These are phyloP conservation scores for Macrophya annulata DNA, from an alignment of 2,888 invertebrate genomes.

Conservation along the genomic window DNA sequence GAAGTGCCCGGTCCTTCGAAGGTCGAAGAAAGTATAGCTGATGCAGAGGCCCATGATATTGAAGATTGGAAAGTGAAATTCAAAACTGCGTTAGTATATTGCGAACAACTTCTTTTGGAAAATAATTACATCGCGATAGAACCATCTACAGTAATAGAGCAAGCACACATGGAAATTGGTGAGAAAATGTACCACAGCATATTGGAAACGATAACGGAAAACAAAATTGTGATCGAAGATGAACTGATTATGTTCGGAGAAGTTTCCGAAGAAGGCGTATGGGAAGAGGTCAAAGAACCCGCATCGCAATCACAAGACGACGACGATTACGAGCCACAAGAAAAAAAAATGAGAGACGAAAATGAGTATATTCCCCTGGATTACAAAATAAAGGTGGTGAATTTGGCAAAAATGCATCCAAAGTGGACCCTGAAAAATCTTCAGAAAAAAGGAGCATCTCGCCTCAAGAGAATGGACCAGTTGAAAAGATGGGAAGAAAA, in stretches of 20 bases:
- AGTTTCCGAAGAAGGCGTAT: conserved; percentile 50
- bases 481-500: no score
- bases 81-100: conserved; percentile 47
- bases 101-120: conserved; percentile 30
- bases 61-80: conserved; percentile 16
- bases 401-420: no score
- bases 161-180: conserved; percentile 57
- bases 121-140: conserved; percentile 55
- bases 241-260: conserved; percentile 56
- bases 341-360: no score
- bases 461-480: no score
- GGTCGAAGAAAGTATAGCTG: conserved; percentile 30
- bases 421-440: no score
- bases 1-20: conserved; percentile 48
- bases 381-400: no score
- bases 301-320: conserved; percentile 51
- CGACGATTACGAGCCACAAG: no score
- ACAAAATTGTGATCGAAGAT: conserved; percentile 56
- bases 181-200: conserved; percentile 55
- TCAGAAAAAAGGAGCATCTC: no score
- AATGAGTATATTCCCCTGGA: no score
- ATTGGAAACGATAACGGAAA: conserved; percentile 56
- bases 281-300: conserved; percentile 52
- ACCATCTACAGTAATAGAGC: conserved; percentile 49
- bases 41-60: conserved; percentile 23